Evolutionary conservation across 2,888 invertebrate genomes (phyloP).

Genomic region (Phortica magna): DNA sequence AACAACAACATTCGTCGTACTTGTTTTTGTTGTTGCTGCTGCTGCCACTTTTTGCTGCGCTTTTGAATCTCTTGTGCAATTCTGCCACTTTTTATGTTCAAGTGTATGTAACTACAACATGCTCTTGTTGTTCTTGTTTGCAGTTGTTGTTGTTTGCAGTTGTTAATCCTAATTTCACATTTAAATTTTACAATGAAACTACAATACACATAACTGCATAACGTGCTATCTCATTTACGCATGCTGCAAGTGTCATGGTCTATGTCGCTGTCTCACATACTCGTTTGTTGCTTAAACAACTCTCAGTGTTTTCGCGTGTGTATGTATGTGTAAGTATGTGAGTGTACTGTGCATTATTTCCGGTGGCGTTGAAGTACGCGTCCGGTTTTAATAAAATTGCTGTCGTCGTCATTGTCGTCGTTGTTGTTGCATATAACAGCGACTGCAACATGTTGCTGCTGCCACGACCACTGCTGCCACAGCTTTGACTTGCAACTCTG

Average conservation of each 20-base stretch:
- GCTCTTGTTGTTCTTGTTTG: slow-evolving; percentile 45
- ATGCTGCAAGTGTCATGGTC: not conserved
- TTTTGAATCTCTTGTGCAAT: not conserved
- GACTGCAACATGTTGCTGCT: slow-evolving; percentile 60
- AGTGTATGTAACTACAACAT: no score
- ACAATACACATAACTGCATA: slow-evolving; percentile 5
- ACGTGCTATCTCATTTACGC: slow-evolving; percentile 1
- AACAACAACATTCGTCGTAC: slow-evolving; percentile 7
- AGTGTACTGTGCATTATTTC: slow-evolving; percentile 56
- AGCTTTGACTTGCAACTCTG: slow-evolving; percentile 27
- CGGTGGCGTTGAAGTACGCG: slow-evolving; percentile 69
- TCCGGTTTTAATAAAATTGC: slow-evolving; percentile 69
- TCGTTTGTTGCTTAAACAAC: slow-evolving; percentile 9
- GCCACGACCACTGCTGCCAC: slow-evolving; percentile 41
- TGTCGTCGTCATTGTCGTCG: slow-evolving; percentile 48
- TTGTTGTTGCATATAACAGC: slow-evolving; percentile 30
- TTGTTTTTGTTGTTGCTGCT: slow-evolving; percentile 35
- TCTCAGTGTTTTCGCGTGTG: not conserved
- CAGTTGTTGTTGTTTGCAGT: slow-evolving; percentile 43
- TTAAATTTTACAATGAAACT: slow-evolving; percentile 54
- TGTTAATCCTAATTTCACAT: slow-evolving; percentile 64
- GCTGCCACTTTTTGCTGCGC: slow-evolving; percentile 32
- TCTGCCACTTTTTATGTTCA: slow-evolving; percentile 51
- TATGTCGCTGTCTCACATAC: not conserved
- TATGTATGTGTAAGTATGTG: slow-evolving; percentile 33